Percentiles rank a stretch among this genome's conserved stretches.
These are phyloP conservation scores for Falcunculus frontatus DNA, from an alignment of 2,113 vertebrate species.

Conservation along the genomic window DNA sequence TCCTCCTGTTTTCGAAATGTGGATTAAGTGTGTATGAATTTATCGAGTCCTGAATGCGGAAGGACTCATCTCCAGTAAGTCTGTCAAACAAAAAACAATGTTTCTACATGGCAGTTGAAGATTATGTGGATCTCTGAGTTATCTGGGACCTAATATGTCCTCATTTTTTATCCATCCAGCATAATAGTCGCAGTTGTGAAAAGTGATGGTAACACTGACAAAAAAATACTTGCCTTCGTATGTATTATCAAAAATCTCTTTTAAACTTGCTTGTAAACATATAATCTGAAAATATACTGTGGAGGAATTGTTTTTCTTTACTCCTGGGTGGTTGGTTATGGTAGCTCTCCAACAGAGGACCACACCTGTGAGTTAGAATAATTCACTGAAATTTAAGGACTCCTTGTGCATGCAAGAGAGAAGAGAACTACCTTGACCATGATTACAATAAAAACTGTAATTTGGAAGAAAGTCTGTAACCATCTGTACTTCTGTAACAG, in stretches of 20 bases:
- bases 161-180: neutral
- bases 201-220: neutral
- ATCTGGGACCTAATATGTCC: neutral
- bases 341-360: neutral
- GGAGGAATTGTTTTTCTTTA: neutral
- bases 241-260: neutral
- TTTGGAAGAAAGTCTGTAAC: neutral
- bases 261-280: neutral
- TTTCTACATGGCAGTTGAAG: neutral
- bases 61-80: neutral
- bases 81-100: neutral
- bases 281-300: neutral
- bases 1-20: neutral
- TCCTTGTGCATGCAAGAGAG: neutral
- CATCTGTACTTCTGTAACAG: neutral
- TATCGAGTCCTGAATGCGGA: neutral
- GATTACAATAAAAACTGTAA: neutral
- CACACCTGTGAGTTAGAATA: neutral
- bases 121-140: neutral
- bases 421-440: neutral
- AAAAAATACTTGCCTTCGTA: neutral
- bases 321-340: neutral
- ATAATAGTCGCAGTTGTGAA: neutral
- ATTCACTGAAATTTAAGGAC: neutral
- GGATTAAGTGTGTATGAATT: neutral